Evolutionary conservation across 2,113 vertebrate genomes (phyloP).

Genomic region (Circaetus cinerascens): DNA sequence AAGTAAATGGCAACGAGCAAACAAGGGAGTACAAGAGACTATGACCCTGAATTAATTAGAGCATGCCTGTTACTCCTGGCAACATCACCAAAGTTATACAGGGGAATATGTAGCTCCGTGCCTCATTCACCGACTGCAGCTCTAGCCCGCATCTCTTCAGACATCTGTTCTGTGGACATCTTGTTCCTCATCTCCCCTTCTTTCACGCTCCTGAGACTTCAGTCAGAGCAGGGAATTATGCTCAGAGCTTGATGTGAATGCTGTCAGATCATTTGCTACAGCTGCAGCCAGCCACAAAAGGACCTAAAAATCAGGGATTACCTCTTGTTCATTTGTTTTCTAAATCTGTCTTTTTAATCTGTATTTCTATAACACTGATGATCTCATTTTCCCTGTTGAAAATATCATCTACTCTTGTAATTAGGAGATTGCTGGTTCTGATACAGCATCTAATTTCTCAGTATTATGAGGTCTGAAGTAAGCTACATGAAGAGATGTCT

Average conservation of each 20-base stretch:
- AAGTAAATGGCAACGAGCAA: neutral
- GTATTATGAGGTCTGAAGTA: neutral
- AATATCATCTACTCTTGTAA: slow-evolving; percentile 31
- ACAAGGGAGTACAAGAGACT: neutral
- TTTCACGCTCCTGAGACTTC: neutral
- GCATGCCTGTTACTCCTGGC: neutral
- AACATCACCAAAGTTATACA: neutral
- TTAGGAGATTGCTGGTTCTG: slow-evolving; percentile 42
- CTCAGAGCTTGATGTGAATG: neutral
- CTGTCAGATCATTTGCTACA: slow-evolving; percentile 8
- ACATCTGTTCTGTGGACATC: neutral
- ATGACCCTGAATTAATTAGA: slow-evolving; percentile 7
- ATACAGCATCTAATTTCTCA: slow-evolving; percentile 3
- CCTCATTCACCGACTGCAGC: neutral
- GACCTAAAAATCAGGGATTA: slow-evolving; percentile 49
- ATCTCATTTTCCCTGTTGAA: slow-evolving; percentile 50
- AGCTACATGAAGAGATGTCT: neutral
- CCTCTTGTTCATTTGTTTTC: slow-evolving; percentile 52
- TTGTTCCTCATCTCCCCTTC: neutral
- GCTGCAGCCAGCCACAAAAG: slow-evolving; percentile 43
- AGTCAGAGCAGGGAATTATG: slow-evolving; percentile 1
- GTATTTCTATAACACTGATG: slow-evolving; percentile 57
- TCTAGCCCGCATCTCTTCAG: neutral
- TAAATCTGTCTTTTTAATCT: slow-evolving; percentile 43
- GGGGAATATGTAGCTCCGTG: neutral